Percentiles rank a stretch among this genome's conserved stretches.
Evolutionary conservation across 2,888 invertebrate species (phyloP).

Genomic region (Lathronympha strigana): DNA sequence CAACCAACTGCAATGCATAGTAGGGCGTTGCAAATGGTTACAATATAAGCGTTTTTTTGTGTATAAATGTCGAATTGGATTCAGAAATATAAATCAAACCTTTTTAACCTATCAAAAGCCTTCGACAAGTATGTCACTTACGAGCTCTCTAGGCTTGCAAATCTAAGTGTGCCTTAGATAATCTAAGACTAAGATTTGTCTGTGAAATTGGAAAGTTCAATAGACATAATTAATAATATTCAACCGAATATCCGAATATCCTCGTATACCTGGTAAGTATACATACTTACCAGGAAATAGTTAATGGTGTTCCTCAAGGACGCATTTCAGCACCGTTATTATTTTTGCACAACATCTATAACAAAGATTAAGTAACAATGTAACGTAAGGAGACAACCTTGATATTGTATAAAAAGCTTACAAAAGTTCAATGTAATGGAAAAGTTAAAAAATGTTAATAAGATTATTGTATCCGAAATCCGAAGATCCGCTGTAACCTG

Average conservation of each 20-base stretch:
- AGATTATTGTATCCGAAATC: conserved; percentile 17
- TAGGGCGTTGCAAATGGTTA: no score
- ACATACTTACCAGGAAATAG: background rate
- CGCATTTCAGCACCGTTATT: background rate
- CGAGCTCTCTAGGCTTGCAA: no score
- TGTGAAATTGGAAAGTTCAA: background rate
- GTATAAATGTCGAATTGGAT: background rate
- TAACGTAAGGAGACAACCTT: background rate
- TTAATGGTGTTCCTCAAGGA: background rate
- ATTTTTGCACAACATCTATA: background rate
- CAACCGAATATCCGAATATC: no score
- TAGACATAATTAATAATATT: no score
- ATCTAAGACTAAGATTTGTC: background rate
- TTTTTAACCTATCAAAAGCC: background rate
- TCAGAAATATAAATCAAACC: background rate
- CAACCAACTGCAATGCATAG: no score
- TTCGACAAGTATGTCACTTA: background rate
- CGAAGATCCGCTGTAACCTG: conserved; percentile 19
- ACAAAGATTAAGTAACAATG: background rate
- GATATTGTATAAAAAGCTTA: background rate
- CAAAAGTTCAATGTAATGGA: background rate
- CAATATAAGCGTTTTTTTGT: background rate
- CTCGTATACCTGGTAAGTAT: no score
- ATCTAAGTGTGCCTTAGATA: no score
- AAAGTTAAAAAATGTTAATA: conserved; percentile 5